Conservation (phyloP, 2,888 invertebrate species). For the Bellardia bayeri region DNA sequence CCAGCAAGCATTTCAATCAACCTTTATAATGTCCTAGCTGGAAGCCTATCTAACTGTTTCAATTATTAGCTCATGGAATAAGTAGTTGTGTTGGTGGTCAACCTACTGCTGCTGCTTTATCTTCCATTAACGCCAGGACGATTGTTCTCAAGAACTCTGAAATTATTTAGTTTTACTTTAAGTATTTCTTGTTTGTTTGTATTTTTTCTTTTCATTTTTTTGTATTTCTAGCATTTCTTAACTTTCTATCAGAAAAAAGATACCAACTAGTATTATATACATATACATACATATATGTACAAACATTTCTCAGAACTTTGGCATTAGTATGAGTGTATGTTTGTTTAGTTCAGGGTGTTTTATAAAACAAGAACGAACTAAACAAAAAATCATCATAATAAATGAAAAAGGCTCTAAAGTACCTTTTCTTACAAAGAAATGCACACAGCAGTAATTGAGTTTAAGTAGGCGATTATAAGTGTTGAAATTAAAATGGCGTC, state of each 20-base stretch:
- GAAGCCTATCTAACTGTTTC: conserved; percentile 25
- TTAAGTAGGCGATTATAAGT: conserved; percentile 69
- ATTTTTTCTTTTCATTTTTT: neutral
- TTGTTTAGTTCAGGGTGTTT: neutral
- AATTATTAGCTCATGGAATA: neutral
- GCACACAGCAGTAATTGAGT: conserved; percentile 66
- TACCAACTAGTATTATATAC: neutral
- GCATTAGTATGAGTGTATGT: neutral
- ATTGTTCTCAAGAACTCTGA: conserved; percentile 38
- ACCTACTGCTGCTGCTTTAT: neutral
- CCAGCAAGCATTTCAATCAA: conserved; percentile 11
- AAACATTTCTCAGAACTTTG: conserved; percentile 1
- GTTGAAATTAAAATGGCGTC: conserved; percentile 41
- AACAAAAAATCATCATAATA: conserved; percentile 5
- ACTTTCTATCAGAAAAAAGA: conserved; percentile 10
- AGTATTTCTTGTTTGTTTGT: neutral
- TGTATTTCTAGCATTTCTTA: conserved; percentile 5
- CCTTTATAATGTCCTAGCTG: conserved; percentile 24
- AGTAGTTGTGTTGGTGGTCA: neutral
- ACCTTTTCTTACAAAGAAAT: conserved; percentile 61
- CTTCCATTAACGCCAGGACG: neutral
- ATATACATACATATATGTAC: neutral
- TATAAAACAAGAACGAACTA: conserved; percentile 1
- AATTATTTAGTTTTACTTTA: conserved; percentile 44
- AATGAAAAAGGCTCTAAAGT: conserved; percentile 45